phyloP scores from a whole-genome alignment of 2,797 vertebrate genomes.

The Takifugu rubripes region DNA sequence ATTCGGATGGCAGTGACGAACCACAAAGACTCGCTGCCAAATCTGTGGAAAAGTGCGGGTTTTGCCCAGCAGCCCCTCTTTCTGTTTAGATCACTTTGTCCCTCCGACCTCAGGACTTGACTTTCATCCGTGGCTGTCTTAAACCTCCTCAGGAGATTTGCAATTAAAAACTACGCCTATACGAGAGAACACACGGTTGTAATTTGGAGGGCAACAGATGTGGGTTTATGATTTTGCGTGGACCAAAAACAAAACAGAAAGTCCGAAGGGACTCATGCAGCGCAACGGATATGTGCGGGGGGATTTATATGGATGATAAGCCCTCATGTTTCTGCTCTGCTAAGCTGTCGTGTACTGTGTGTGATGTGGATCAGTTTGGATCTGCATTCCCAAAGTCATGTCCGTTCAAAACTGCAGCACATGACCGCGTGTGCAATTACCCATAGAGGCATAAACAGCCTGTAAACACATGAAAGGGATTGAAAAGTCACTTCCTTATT shows the following conservation, averaged over 20 bases:
- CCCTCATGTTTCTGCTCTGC: neutral
- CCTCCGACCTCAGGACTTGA: slow-evolving; percentile 5
- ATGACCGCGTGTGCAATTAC: neutral
- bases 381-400: slow-evolving; percentile 11
- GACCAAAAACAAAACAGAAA: slow-evolving; percentile 11
- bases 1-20: slow-evolving; percentile 58
- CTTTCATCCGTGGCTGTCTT: slow-evolving; percentile 1
- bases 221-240: neutral
- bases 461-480: slow-evolving; percentile 23
- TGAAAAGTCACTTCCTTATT: slow-evolving; percentile 18
- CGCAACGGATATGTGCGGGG: neutral
- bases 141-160: neutral
- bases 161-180: neutral
- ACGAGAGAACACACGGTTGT: too few relatives aligned
- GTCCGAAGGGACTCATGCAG: neutral
- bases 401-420: neutral
- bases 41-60: slow-evolving; percentile 28
- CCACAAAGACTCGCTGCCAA: slow-evolving; percentile 52
- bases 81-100: slow-evolving; percentile 15
- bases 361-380: slow-evolving; percentile 6
- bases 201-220: too few relatives aligned
- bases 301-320: slow-evolving; percentile 3
- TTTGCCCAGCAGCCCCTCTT: slow-evolving; percentile 15
- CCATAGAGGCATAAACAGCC: slow-evolving; percentile 3
- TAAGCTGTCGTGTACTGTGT: neutral